These are phyloP conservation scores for Balanococcus diminutus DNA, from an alignment of 2,888 invertebrate species.

Conservation along the genomic window DNA sequence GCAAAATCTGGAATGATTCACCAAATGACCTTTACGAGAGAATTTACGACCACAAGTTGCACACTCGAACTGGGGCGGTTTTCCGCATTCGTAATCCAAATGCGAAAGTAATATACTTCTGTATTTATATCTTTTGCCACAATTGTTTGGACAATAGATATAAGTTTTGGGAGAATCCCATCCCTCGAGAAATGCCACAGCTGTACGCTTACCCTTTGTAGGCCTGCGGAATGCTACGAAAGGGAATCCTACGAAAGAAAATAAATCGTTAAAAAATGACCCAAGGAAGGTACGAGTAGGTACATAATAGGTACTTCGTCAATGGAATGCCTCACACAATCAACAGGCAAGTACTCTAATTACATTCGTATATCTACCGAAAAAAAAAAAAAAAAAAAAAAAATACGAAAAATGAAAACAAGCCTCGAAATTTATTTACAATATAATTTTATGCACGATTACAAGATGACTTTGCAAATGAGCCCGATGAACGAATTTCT, in stretches of 20 bases:
- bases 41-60: conserved; percentile 59
- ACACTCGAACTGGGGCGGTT: conserved; percentile 60
- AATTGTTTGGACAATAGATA: conserved; percentile 56
- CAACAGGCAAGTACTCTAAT: too few relatives aligned
- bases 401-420: neutral
- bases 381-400: neutral
- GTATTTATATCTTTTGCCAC: conserved; percentile 61
- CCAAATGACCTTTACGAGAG: conserved; percentile 57
- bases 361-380: neutral
- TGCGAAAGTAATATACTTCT: conserved; percentile 76
- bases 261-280: neutral
- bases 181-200: too few relatives aligned
- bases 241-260: neutral
- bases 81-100: conserved; percentile 63
- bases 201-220: neutral
- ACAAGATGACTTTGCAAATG: conserved; percentile 55
- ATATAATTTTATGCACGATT: conserved; percentile 45
- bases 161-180: neutral
- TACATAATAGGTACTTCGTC: too few relatives aligned
- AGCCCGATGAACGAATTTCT: conserved; percentile 51
- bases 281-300: neutral
- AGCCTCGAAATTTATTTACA: neutral
- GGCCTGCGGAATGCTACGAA: too few relatives aligned
- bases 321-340: too few relatives aligned
- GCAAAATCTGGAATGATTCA: neutral